A percentile compares a stretch with the other conserved stretches of the same genome.
These are phyloP conservation scores for Cottus gobio DNA, from an alignment of 2,113 vertebrate species.

Conservation along the genomic window DNA sequence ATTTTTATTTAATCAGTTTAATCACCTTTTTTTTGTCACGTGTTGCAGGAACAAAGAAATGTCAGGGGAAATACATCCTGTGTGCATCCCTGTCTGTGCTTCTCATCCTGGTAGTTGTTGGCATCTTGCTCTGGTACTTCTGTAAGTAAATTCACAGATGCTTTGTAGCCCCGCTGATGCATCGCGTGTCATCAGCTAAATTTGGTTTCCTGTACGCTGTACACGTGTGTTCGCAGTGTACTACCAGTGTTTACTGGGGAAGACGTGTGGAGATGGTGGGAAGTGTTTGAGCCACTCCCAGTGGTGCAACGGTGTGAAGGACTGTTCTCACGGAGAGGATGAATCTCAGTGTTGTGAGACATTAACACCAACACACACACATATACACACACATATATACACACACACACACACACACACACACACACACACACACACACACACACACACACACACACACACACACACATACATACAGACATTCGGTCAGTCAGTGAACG, in stretches of 20 bases:
- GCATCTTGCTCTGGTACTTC: slow-evolving; percentile 77
- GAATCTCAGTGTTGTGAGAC: slow-evolving; percentile 78
- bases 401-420: too few species aligned
- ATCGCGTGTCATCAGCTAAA: background rate
- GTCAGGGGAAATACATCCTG: slow-evolving; percentile 26
- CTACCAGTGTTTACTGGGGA: slow-evolving; percentile 64
- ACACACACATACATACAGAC: background rate
- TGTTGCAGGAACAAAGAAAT: slow-evolving; percentile 47
- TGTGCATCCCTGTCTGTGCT: slow-evolving; percentile 12
- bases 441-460: background rate
- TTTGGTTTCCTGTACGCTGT: background rate
- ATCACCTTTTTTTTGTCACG: background rate
- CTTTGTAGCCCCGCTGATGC: background rate
- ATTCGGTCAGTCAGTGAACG: background rate
- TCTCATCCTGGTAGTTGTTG: slow-evolving; percentile 32
- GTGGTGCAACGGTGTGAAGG: slow-evolving; percentile 75
- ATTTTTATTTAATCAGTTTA: background rate
- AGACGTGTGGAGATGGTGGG: slow-evolving; percentile 42
- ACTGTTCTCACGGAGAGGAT: slow-evolving; percentile 74
- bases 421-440: too few species aligned
- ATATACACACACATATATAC: too few species aligned
- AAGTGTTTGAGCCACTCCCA: slow-evolving; percentile 58
- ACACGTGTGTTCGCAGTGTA: slow-evolving; percentile 61
- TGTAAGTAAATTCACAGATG: slow-evolving; percentile 65
- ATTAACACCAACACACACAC: background rate